Base-by-base conservation (phyloP, 2,888 invertebrate species). In the Orthosia incerta region DNA sequence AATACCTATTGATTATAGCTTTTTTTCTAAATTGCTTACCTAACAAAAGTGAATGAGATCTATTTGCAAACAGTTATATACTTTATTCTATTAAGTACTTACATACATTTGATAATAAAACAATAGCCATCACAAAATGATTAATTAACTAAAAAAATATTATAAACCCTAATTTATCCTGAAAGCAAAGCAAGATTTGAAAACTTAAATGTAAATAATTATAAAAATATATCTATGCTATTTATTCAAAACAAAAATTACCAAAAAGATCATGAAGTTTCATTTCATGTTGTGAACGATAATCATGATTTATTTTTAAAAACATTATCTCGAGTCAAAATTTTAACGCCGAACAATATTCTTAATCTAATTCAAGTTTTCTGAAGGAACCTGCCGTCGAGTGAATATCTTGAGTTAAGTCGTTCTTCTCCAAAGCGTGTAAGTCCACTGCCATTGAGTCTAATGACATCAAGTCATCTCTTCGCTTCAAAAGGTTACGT, bases 321-420 rank as follows among this genome's bases (percentile, higher is more conserved):
- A 18, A 56, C 39, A 50, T 20, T 3, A 23, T 16, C 5, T 67
- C 48, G 4, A 56, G 13, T 68, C 53, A 69, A 66, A 64, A 45
- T 23, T 50, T 26, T 18, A 59, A 64, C 23, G 64, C 12, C 20
- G 11, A 56, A 18, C 1, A 51, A 60, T 13, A 46, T 26, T 62
- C 55, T 70, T 97, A 98, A 95, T 98, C 98, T 76, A 98, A 97
- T 92, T 98, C 98, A 73, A 98, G 96, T 94, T 98, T 98, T 90
- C 98, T 97, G 94, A 98, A 98, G 72, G 98, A 98, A 31, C 98
- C 98, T 79, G 98, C 97, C 64, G 98, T 97, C 3, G 98, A 98
- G 79, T 97, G 98, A 66, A 98, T 95, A 87, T 98, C 97, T 87
- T 97, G 97, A 80, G 97, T 97, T 88, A 97, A 96, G 88, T 97